These are phyloP conservation scores for Aurelia aurita DNA, from an alignment of 30 jellyfish, hydroid and myxozoan species.

Conservation along the genomic window DNA sequence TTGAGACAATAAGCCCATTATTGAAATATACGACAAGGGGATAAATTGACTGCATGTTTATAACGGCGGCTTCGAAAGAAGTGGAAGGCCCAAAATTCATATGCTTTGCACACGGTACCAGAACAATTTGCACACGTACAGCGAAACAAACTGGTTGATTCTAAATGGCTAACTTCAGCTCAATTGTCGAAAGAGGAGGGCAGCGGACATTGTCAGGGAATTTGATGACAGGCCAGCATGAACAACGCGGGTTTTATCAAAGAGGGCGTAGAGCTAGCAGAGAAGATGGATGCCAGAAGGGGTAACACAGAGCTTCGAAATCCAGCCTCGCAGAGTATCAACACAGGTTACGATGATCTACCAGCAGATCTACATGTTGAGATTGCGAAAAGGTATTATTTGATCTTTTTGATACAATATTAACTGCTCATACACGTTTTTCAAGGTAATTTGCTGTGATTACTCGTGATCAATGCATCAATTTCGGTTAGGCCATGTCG, in stretches of 20 bases:
- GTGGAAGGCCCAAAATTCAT: too few species aligned
- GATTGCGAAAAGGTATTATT: constrained; percentile 20
- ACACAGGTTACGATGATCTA: constrained; percentile 5
- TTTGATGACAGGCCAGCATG: neutral
- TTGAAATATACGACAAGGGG: too few species aligned
- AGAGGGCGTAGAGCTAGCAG: neutral
- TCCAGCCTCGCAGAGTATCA: neutral
- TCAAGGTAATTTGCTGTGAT: too few species aligned
- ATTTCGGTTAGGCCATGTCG: too few species aligned
- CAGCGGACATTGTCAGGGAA: neutral
- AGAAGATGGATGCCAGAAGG: neutral
- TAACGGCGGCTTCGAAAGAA: too few species aligned
- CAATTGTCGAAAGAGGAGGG: too few species aligned
- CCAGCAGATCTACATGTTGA: constrained; percentile 24
- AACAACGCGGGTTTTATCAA: neutral
- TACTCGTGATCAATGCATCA: too few species aligned
- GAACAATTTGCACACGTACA: constrained; percentile 20
- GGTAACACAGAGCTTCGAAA: neutral
- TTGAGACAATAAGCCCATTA: too few species aligned
- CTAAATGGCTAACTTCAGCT: too few species aligned
- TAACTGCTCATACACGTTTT: too few species aligned
- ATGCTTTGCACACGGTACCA: constrained; percentile 32
- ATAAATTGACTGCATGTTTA: too few species aligned
- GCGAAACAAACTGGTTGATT: too few species aligned
- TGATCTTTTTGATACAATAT: neutral